Base-by-base conservation (phyloP, 2,888 invertebrate genomes). In the Melieria crassipennis region DNA sequence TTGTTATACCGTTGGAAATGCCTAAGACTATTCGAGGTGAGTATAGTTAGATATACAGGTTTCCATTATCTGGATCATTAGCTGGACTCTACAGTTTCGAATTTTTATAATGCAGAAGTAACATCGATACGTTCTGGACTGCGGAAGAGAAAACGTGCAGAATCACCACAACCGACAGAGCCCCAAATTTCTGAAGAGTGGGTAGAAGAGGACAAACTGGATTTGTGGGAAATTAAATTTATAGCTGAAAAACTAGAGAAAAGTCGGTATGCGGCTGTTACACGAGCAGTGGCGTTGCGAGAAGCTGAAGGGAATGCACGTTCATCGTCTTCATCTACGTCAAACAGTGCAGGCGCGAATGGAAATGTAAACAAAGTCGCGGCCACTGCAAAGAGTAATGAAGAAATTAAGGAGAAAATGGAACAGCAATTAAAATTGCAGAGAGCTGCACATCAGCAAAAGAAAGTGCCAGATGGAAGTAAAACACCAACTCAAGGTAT, bases 181-280 rank as follows among this genome's bases (percentile, higher is more conserved):
- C 98, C 98, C 0, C 95, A 96, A 88, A 95, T 98, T 10, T 91
- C 93, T 0, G 98, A 98, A 87, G 94, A 95, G 81, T 98, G 98
- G 98, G 94, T 97, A 0, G 96, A 97, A 78, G 98, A 99, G 87
- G 97, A 97, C 77, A 94, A 95, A 84, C 87, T 99, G 60, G 98
- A 98, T 83, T 87, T 99, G 55, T 98, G 98, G 98, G 98, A 98
- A 88, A 97, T 98, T 73, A 95, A 95, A 80, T 93, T 94, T 80
- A 97, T 96, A 84, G 95, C 95, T 42, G 96, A 97, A 86, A 92
- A 91, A 87, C 87, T 91, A 86, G 92, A 92, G 86, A 91, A 91
- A 85, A 91, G 80, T 0, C 80, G 82, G 13, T 58, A 81, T 5
- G 77, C 79, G 5, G 77, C 84, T 4, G 81, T 79, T 10, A 84